Evolutionary conservation across 2,113 vertebrate species (phyloP).

Genomic region (Tenebrosternarchus preto): DNA sequence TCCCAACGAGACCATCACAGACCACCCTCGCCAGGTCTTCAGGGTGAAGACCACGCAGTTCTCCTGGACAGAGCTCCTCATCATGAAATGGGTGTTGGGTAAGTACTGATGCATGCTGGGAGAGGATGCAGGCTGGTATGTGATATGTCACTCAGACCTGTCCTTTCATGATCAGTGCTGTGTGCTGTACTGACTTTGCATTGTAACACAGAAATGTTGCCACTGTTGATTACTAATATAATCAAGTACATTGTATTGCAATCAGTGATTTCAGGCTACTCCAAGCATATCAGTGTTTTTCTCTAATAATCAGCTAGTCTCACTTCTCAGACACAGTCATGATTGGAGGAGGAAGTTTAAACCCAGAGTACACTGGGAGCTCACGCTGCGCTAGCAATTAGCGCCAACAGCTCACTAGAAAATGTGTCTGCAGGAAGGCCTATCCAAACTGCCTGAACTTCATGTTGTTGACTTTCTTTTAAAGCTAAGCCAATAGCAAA

Average conservation of each 20-base stretch:
- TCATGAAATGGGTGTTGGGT: conserved; percentile 98
- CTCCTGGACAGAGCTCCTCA: conserved; percentile 96
- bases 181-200: background rate
- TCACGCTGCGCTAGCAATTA: background rate
- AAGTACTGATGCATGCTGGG: conserved; percentile 64
- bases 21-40: conserved; percentile 94
- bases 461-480: no score
- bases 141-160: background rate
- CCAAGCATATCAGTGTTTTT: background rate
- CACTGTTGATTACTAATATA: background rate
- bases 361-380: background rate
- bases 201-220: background rate
- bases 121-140: background rate
- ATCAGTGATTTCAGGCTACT: background rate
- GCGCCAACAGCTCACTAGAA: background rate
- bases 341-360: background rate
- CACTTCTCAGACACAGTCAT: background rate
- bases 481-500: no score
- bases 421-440: background rate
- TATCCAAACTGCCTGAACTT: background rate
- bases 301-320: background rate
- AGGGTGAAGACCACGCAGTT: conserved; percentile 96
- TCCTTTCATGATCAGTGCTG: background rate
- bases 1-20: conserved; percentile 94
- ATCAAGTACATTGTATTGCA: no score